Evolutionary conservation across 2,113 vertebrate genomes (phyloP).

Genomic region (Hippocampus mohnikei): DNA sequence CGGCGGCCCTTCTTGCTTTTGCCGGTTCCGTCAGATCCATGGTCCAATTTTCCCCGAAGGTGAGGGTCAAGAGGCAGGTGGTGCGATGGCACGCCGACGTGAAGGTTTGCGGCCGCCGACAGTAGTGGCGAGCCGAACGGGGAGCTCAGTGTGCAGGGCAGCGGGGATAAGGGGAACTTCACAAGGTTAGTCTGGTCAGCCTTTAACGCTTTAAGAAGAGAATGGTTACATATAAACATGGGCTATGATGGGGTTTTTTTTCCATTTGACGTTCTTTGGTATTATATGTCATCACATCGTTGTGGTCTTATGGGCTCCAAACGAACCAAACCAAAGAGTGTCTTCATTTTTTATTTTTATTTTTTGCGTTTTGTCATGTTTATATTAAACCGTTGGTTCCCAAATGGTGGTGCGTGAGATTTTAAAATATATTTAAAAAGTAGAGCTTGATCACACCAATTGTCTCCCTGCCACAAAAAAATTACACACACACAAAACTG

Average conservation of each 20-base stretch:
- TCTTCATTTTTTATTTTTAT: background rate
- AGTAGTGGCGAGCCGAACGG: conserved; percentile 80
- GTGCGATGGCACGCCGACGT: conserved; percentile 72
- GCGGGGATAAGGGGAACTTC: conserved; percentile 89
- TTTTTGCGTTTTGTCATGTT: background rate
- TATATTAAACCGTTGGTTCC: too few species aligned
- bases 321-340: background rate
- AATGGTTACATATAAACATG: background rate
- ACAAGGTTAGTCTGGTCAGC: conserved; percentile 87
- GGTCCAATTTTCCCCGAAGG: conserved; percentile 90
- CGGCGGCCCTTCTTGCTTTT: conserved; percentile 95
- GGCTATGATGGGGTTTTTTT: background rate
- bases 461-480: too few species aligned
- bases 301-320: too few species aligned
- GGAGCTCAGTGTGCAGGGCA: conserved; percentile 83
- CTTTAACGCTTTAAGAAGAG: conserved; percentile 76
- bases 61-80: conserved; percentile 94
- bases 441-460: too few species aligned
- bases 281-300: background rate
- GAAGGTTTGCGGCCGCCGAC: conserved; percentile 80
- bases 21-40: conserved; percentile 71
- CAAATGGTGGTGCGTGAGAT: too few species aligned
- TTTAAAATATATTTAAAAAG: too few species aligned
- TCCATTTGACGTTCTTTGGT: background rate
- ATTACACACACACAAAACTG: too few species aligned